Percentiles rank a stretch among this genome's conserved stretches.
Evolutionary conservation across 2,888 invertebrate genomes (phyloP).

Genomic region (Brachypalpus laphriformis): DNA sequence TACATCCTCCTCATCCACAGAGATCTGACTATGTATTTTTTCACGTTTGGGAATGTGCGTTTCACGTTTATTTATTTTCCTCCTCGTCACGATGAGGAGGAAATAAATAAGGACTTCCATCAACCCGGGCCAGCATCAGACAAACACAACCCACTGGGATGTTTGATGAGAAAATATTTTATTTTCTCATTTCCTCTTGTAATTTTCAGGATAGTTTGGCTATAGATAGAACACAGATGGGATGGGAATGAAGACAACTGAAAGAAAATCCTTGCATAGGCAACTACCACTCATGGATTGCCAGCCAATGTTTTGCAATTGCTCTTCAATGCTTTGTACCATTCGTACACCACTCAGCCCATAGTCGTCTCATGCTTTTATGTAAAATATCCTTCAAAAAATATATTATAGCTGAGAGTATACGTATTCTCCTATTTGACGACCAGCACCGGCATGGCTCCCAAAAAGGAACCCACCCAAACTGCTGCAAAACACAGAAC

Average conservation of each 20-base stretch:
- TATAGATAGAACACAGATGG: slow-evolving; percentile 4
- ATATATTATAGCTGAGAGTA: slow-evolving; percentile 22
- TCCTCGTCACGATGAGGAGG: slow-evolving; percentile 48
- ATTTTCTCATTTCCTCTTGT: slow-evolving; percentile 51
- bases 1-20: background rate
- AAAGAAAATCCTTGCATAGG: slow-evolving; percentile 3
- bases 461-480: background rate
- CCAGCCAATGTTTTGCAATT: background rate
- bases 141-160: background rate
- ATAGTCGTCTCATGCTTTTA: background rate
- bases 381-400: slow-evolving; percentile 41
- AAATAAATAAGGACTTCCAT: slow-evolving; percentile 57
- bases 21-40: slow-evolving; percentile 18
- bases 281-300: background rate
- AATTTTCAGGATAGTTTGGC: slow-evolving; percentile 43
- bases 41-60: slow-evolving; percentile 40
- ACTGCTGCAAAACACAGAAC: background rate
- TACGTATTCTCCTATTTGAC: background rate
- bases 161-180: slow-evolving; percentile 54
- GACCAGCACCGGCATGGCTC: background rate
- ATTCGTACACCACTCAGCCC: background rate
- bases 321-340: slow-evolving; percentile 16
- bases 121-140: background rate
- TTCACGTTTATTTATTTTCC: slow-evolving; percentile 53
- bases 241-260: background rate